Percentiles rank a stretch among this genome's conserved stretches.
These are phyloP conservation scores for Caracal caracal DNA, from an alignment of 2,113 vertebrate species.

Conservation along the genomic window DNA sequence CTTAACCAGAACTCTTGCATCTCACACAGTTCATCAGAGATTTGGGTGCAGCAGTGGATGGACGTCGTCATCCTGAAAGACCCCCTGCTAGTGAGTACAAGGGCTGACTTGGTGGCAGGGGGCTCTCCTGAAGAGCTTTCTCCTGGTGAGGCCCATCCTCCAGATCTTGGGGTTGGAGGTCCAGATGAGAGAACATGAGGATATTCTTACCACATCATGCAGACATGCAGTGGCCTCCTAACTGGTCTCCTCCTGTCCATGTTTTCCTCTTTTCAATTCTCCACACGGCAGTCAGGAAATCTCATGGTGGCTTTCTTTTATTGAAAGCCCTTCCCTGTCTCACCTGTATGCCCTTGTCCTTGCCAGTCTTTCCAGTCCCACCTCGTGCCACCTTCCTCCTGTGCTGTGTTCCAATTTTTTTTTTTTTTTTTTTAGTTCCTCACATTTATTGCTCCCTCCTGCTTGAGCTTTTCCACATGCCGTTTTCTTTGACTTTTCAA, in stretches of 20 bases:
- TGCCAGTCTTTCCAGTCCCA: not conserved
- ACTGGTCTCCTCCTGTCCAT: not conserved
- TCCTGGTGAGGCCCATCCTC: not conserved
- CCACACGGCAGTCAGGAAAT: not conserved
- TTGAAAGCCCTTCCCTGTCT: conserved; percentile 15
- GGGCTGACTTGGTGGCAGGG: not conserved
- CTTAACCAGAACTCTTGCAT: not conserved
- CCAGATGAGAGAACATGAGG: not conserved
- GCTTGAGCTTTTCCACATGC: not conserved
- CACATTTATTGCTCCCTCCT: not conserved
- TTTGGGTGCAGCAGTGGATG: not conserved
- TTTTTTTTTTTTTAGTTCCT: not conserved
- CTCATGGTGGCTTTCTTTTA: not conserved
- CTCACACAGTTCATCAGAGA: not conserved
- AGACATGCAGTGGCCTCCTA: not conserved
- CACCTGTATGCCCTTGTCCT: not conserved
- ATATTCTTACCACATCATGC: not conserved
- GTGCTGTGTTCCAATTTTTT: not conserved
- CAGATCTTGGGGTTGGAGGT: not conserved
- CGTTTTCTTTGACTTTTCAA: conserved; percentile 1
- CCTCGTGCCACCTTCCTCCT: not conserved
- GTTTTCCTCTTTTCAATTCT: not conserved
- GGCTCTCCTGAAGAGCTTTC: not conserved
- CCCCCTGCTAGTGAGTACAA: not conserved
- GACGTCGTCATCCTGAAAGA: not conserved